Evolutionary conservation across 2,113 vertebrate genomes (phyloP), one percentile per base, ranked within the genome.

Genomic region (Ariopsis seemanni): DNA sequence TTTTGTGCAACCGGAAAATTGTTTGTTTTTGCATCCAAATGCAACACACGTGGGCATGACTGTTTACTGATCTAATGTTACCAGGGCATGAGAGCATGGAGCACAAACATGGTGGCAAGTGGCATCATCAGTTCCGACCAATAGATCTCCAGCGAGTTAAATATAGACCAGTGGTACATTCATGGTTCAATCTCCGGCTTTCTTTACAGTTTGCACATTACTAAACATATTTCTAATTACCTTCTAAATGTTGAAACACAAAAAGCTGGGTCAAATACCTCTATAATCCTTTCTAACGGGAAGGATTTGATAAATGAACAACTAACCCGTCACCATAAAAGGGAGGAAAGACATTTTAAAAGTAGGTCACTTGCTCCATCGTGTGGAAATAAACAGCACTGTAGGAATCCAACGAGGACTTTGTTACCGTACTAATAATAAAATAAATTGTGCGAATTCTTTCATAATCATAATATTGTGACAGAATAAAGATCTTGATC

Each of bases 341-440:
- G 10, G 15, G 53, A 58, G 7, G 0, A 20, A 58, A 34, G 11
- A 7, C 1, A 25, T 25, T 42, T 48, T 14, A 74, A 75, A 60
- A 42, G 57, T 0, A 25, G 48, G 8, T 4, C 48, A 25, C 50
- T 67, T 62, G 84, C 79, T 2, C 89, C 87, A 88, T 57, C 84
- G 30, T 63, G 84, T 90, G 89, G 87, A 80, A 20, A 80, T 52
- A 77, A 25, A 34, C 8, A 4, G 52, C 1, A 25, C 22, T 84
- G 77, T 48, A 63, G 34, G 48, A 81, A 53, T 20, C 7, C 30
- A 77, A 53, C 1, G 7, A 18, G 11, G 18, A 30, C 50, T 57
- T 1, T 30, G 7, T 27, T n/a, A n/a, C n/a, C n/a, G n/a, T 12
- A 60, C 17, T 71, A 34, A 67, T 57, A 30, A 67, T 71, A 30